Evolutionary conservation across 2,888 invertebrate species (phyloP), one percentile per base, ranked within the genome.

Genomic region (Stratiomys singularior): DNA sequence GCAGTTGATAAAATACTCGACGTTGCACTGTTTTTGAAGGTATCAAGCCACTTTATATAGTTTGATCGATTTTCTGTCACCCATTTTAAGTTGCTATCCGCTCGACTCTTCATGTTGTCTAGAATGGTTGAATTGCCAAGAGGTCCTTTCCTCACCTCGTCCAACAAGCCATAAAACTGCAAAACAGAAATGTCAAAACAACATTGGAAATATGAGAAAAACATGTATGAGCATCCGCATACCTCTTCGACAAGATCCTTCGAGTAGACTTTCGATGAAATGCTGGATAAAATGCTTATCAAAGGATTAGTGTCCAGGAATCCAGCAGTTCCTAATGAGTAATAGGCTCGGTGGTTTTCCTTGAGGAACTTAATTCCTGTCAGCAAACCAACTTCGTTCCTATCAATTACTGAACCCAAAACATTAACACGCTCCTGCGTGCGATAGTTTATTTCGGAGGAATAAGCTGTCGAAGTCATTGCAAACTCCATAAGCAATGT

Each of bases 341-440:
- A 82, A 66, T 86, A 86, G 30, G 83, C 85, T 13, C 83, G 79
- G 71, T 88, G 87, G 52, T 89, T 84, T 0, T 82, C 77, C 0
- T 83, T 80, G 0, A 92, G 82, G 82, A 92, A 92, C 1, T 88
- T 85, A 3, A 91, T 84, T 9, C 89, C 89, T 0, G 87, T 79
- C 4, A 85, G 78, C 0, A 91, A 87, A 66, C 91, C 91, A 0
- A 81, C 80, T 46, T 83, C 83, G 13, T 58, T 74, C 15, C 37
- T 74, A 23, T 74, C 74, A 60, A 74, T 60, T 4, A 74, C 37
- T 44, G 60, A 37, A 21, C 37, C 18, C 23, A 74, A 37, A 15
- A 74, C 60, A 21, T 74, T 60, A 3, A 37, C 15, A 11, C 74
- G 58, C 25, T 74, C 74, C n/a, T 74, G 74, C 3, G 30, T 27